Percentiles rank a stretch among this genome's conserved stretches.
phyloP scores from a whole-genome alignment of 2,797 vertebrate genomes.

The Centroberyx gerrardi region DNA sequence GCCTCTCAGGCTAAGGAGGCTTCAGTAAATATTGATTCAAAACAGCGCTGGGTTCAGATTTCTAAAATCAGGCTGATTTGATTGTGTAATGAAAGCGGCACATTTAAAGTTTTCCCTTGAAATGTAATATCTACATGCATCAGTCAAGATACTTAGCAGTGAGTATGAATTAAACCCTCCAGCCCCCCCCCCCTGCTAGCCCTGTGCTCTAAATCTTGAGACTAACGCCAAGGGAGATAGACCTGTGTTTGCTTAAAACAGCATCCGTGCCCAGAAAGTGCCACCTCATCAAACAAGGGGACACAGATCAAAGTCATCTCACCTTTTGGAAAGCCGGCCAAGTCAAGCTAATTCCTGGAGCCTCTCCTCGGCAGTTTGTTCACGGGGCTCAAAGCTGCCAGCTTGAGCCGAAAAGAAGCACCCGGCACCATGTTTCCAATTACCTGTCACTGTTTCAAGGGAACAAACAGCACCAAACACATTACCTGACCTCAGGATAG shows the following conservation, averaged over 20 bases:
- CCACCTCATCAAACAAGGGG: conserved; percentile 73
- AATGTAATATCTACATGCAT: background rate
- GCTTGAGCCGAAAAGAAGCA: conserved; percentile 26
- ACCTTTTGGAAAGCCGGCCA: conserved; percentile 68
- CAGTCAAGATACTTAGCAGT: conserved; percentile 22
- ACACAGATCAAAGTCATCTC: conserved; percentile 76
- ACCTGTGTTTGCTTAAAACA: conserved; percentile 77
- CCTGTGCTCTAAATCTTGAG: conserved; percentile 50
- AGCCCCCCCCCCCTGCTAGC: conserved; percentile 14
- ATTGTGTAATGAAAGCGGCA: conserved; percentile 56
- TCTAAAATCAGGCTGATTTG: conserved; percentile 32
- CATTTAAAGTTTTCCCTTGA: conserved; percentile 25
- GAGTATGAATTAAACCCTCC: conserved; percentile 45
- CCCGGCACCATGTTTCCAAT: conserved; percentile 37
- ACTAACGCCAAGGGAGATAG: conserved; percentile 58
- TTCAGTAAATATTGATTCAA: conserved; percentile 34
- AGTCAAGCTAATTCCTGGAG: conserved; percentile 73
- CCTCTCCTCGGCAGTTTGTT: conserved; percentile 57
- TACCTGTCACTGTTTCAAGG: conserved; percentile 48
- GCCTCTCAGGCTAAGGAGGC: conserved; percentile 35
- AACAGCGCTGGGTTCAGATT: conserved; percentile 20
- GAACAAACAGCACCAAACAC: conserved; percentile 45
- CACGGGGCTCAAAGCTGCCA: conserved; percentile 30
- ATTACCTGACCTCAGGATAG: conserved; percentile 30
- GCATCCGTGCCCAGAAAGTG: conserved; percentile 70